phyloP scores from a whole-genome alignment of 2,113 vertebrate species.

The Ciconia maguari region DNA sequence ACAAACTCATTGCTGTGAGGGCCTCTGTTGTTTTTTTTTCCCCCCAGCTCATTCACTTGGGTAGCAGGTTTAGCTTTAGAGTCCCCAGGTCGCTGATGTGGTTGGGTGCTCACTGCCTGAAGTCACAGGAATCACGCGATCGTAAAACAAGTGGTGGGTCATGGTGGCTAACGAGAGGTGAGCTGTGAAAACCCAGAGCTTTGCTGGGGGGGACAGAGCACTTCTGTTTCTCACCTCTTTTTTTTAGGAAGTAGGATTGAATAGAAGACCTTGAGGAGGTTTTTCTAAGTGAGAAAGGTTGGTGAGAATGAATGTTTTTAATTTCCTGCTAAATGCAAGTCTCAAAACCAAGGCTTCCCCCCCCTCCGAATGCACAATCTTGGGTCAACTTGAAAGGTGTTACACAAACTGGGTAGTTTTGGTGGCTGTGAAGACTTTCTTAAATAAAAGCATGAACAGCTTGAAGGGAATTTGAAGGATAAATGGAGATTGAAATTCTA shows the following conservation, averaged over 20 bases:
- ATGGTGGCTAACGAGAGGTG: background rate
- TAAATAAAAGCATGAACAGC: background rate
- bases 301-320: background rate
- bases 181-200: background rate
- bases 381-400: background rate
- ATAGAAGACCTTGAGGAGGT: background rate
- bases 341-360: background rate
- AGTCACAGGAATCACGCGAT: fast-evolving
- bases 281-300: background rate
- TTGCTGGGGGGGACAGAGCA: background rate
- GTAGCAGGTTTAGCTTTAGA: background rate
- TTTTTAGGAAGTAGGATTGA: background rate
- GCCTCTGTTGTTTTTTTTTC: background rate
- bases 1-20: background rate
- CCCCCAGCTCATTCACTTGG: background rate
- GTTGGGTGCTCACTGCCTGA: background rate
- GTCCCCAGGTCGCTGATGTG: fast-evolving
- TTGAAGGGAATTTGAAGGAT: background rate
- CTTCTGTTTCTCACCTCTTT: background rate
- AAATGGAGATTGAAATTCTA: background rate
- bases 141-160: background rate
- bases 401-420: background rate
- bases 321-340: background rate
- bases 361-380: background rate
- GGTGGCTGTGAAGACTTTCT: background rate